Base-by-base conservation (phyloP, 2,797 vertebrate species). In the Coregonus ussuriensis region DNA sequence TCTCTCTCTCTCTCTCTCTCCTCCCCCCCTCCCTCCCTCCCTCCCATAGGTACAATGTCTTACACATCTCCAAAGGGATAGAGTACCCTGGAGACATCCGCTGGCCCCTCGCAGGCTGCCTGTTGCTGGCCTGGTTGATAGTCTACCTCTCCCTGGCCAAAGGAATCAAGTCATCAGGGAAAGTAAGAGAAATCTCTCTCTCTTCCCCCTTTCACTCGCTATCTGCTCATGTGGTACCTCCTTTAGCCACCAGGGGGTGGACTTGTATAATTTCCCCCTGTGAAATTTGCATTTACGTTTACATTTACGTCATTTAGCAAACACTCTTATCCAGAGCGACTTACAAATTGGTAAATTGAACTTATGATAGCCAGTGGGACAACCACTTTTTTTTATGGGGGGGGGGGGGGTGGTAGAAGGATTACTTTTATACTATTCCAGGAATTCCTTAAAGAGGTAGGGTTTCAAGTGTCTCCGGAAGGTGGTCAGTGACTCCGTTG, bases 161-260 rank as follows among this genome's bases (percentile, higher is more conserved):
- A 95, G 98, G 98, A 88, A 99, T 99, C 94, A 99, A 99, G 93
- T 96, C 97, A 75, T 99, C 98, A 41, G 98, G 98, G 86, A 99
- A 99, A 94, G 98, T 99, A 93, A 94, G 95, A 73, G 1, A 65
- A 37, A 62, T 71, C 18, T 47, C 66, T 51, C 69, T n/a, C 31
- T 18, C 33, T 74, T 0, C 4, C 47, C 31, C 31, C 31, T 3
- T 33, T 51, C 47, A 2, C 47, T 51, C 5, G 2, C 54, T 56
- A 14, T 62, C 54, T 18, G 2, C 21, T 21, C 59, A 21, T 62
- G n/a, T 25, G 21, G 59, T 63, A 63, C 59, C 59, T 63, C 59
- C 59, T 63, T 63, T 25, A 63, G 3, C 7, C 21, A 11, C 41
- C 9, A 11, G 25, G 25, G 25, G 1, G 3, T 47, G 41, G 41